Conservation (phyloP, 2,797 vertebrate species). For the Poeciliopsis turneri region DNA sequence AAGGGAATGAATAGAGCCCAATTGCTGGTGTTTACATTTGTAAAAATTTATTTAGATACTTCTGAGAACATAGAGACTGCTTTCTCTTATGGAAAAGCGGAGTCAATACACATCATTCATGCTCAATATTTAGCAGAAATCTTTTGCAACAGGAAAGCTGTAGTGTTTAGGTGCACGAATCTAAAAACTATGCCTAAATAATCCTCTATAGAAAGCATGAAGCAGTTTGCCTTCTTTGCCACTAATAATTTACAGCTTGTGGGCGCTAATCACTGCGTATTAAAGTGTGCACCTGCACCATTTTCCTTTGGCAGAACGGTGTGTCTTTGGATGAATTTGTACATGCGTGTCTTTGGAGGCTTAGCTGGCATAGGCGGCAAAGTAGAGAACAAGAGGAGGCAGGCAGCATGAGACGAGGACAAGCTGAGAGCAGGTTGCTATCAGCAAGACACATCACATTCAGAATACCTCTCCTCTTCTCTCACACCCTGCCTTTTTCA, state of each 20-base stretch:
- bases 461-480: slow-evolving; percentile 40
- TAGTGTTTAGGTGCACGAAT: slow-evolving; percentile 19
- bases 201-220: slow-evolving; percentile 33
- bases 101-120: slow-evolving; percentile 12
- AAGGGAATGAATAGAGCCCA: slow-evolving; percentile 26
- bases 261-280: slow-evolving; percentile 28
- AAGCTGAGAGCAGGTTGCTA: slow-evolving; percentile 74
- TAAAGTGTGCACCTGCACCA: slow-evolving; percentile 27
- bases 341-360: slow-evolving; percentile 21
- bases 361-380: slow-evolving; percentile 63
- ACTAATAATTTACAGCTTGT: slow-evolving; percentile 48
- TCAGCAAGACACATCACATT: slow-evolving; percentile 69
- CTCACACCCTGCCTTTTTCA: slow-evolving; percentile 42
- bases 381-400: slow-evolving; percentile 63
- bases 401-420: slow-evolving; percentile 60
- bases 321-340: slow-evolving; percentile 37
- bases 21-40: slow-evolving; percentile 28
- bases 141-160: slow-evolving; percentile 14
- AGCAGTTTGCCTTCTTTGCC: slow-evolving; percentile 30
- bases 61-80: slow-evolving; percentile 10
- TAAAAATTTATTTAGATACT: slow-evolving; percentile 17
- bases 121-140: slow-evolving; percentile 16
- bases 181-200: slow-evolving; percentile 48
- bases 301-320: slow-evolving; percentile 32
- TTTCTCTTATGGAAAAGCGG: slow-evolving; percentile 7